Base-by-base conservation (phyloP, 2,797 vertebrate species). In the Diplodus puntazzo region DNA sequence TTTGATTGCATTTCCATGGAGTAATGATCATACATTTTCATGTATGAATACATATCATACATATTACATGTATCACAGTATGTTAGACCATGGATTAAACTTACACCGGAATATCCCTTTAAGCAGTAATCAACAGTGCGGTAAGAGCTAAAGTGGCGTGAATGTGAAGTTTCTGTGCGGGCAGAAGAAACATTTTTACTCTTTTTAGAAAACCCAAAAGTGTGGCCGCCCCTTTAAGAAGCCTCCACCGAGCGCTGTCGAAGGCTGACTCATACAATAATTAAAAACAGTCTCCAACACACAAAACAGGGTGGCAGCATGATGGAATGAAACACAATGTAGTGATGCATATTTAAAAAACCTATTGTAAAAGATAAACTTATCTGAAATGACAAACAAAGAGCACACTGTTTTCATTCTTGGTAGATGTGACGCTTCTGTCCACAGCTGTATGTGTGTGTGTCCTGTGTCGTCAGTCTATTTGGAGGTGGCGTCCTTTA, bases 401-500 rank as follows among this genome's bases (percentile, higher is more conserved):
- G 1, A 34, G 21, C 21, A 61, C 17, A 43, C 16, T 30, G 1
- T 7, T 21, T 4, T 45, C 5, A 13, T 30, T 50, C 46, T 20
- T 62, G 13, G 0, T 30, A 46, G 16, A 30, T 25, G 18, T 48
- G 10, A 23, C 11, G 25, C 5, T 20, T 48, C 30, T 59, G 42
- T 77, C 61, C 62, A 71, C 69, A 53, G 67, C 34, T 65, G 68
- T 45, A 18, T 61, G 73, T 53, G 25, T 61, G 73, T 53, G 50
- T 53, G 34, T 18, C 70, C 30, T 81, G 60, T 13, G 34, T 12
- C 50, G 20, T 69, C n/a, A 25, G 46, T 62, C 5, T 12, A 55
- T 85, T 84, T 75, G 23, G 94, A 88, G 53, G 96, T 96, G 72
- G 94, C 82, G 12, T 94, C 89, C 91, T 97, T 97, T 73, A 98